Conservation (phyloP, 2,888 invertebrate genomes). For the Doris montereyensis region DNA sequence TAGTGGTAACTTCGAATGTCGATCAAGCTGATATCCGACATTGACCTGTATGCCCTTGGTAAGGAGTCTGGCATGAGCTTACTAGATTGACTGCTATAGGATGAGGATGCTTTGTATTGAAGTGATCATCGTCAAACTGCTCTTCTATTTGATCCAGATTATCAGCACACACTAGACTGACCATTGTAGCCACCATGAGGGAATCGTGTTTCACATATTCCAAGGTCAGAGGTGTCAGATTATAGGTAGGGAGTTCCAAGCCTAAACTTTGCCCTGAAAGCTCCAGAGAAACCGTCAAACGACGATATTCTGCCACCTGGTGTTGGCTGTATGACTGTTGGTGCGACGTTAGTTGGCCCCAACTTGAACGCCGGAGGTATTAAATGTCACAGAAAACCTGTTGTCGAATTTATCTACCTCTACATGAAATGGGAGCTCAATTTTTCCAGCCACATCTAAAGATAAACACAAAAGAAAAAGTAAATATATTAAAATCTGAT, state of each 20-base stretch:
- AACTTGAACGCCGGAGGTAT: slow-evolving; percentile 25
- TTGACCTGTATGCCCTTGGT: slow-evolving; percentile 36
- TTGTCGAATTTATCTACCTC: slow-evolving; percentile 49
- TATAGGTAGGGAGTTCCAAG: slow-evolving; percentile 32
- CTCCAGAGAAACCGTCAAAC: slow-evolving; percentile 13
- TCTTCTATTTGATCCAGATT: slow-evolving; percentile 63
- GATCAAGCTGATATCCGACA: slow-evolving; percentile 62
- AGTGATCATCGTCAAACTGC: slow-evolving; percentile 58
- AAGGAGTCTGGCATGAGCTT: slow-evolving; percentile 1
- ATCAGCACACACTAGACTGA: slow-evolving; percentile 64
- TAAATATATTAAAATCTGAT: no score
- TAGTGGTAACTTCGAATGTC: slow-evolving; percentile 68
- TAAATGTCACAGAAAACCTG: slow-evolving; percentile 46
- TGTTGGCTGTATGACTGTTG: neutral
- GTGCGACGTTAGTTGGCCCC: neutral
- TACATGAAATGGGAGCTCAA: slow-evolving; percentile 54
- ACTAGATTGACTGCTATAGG: neutral
- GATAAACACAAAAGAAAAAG: no score
- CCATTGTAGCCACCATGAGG: slow-evolving; percentile 66
- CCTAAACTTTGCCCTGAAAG: slow-evolving; percentile 23
- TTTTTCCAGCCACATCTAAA: slow-evolving; percentile 48
- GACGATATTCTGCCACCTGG: no score
- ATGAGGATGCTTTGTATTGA: slow-evolving; percentile 38
- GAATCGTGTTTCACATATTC: slow-evolving; percentile 66
- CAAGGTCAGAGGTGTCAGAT: slow-evolving; percentile 62